Evolutionary conservation across 1,140 invertebrate species (phyloP), one percentile per base, ranked within the genome.

Genomic region (Cherax destructor): DNA sequence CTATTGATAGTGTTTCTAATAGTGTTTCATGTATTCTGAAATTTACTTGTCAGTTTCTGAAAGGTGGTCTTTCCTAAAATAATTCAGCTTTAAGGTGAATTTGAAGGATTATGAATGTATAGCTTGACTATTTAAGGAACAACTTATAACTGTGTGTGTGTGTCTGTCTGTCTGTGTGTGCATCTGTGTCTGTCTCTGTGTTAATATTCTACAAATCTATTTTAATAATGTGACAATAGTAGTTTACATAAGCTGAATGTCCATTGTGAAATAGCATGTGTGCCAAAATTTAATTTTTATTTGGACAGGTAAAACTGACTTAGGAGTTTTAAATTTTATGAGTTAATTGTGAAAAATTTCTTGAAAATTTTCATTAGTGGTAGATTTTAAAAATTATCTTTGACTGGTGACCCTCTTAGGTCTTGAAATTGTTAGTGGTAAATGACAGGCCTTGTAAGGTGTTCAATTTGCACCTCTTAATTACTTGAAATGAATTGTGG

Each of bases 1-100:
- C 52, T 86, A 79, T n/a, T 90, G 87, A 89, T 80, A 24, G 21
- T 81, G 80, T n/a, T 61, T 88, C 11, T 77, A 24, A 30, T 74
- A 30, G n/a, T 74, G 69, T 30, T 30, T 24, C 9, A 74, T 21
- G 21, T 69, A 6, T 24, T 74, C n/a, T 74, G 24, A 74, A n/a
- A 74, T 30, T 74, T 11, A 74, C 24, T 30, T 74, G 69, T 74
- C 69, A 30, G n/a, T 74, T 6, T 69, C 24, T 21, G 7, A 30
- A 30, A 30, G 69, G 24, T 74, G 24, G 69, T 7, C 11, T 9
- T 24, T 74, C 69, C 21, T 24, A 74, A 30, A 74, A 30, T 74
- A 30, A 5, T 7, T 74, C 24, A 74, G n/a, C 7, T 74, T 24
- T 30, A 74, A 7, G 5, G n/a, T 30, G n/a, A 21, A 74, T 74